A percentile compares a stretch with the other conserved stretches of the same genome.
Conservation (phyloP, 2,113 vertebrate genomes). For the Leptobrachium ailaonicum region DNA sequence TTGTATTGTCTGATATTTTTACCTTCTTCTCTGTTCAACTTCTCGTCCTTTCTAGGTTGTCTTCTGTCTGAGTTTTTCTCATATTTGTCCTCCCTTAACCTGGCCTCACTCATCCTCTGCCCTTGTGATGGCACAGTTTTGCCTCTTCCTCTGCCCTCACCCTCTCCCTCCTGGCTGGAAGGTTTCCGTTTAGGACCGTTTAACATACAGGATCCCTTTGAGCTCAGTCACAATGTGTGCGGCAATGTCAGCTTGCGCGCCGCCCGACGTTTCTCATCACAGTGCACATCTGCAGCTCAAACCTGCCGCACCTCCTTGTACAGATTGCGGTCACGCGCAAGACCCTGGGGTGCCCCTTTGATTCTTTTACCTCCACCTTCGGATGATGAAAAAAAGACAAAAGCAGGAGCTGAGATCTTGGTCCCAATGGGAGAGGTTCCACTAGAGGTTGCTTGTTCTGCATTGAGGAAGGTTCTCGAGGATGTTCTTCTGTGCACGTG, state of each 20-base stretch:
- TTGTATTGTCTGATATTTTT: too few relatives aligned
- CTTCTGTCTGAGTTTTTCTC: conserved; percentile 84
- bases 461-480: conserved; percentile 15
- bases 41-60: conserved; percentile 60
- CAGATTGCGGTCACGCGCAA: conserved; percentile 74
- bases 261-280: conserved; percentile 65
- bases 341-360: conserved; percentile 73
- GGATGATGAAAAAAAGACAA: neutral
- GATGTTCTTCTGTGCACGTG: conserved; percentile 35
- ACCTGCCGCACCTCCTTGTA: conserved; percentile 87
- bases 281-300: conserved; percentile 76
- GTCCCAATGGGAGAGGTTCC: neutral
- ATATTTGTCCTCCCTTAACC: conserved; percentile 77
- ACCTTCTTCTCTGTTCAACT: too few relatives aligned
- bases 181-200: conserved; percentile 74
- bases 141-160: conserved; percentile 70
- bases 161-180: conserved; percentile 69
- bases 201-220: conserved; percentile 89
- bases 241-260: conserved; percentile 81
- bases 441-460: neutral
- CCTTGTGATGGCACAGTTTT: conserved; percentile 68
- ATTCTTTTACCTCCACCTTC: neutral
- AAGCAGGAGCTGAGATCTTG: neutral
- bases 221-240: conserved; percentile 85
- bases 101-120: conserved; percentile 74